These are phyloP conservation scores for Pelodytes ibericus DNA, from an alignment of 2,797 vertebrate species.

Conservation along the genomic window DNA sequence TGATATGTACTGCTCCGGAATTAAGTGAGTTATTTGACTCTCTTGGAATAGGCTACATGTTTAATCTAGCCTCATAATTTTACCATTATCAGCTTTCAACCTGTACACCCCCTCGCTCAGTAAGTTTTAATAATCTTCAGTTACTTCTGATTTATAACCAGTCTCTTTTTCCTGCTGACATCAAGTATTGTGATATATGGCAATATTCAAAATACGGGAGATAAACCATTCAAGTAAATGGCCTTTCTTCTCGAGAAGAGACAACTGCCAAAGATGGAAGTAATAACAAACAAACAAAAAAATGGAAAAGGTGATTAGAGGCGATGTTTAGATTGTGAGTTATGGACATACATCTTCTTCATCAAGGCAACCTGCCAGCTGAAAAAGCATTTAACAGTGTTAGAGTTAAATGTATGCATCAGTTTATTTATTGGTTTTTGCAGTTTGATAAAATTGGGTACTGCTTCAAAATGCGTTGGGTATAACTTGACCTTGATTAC, in stretches of 20 bases:
- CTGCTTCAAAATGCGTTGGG: too few relatives aligned
- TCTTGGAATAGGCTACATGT: constrained; percentile 23
- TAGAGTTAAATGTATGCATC: too few relatives aligned
- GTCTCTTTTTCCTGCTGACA: constrained; percentile 18
- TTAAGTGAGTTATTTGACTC: constrained; percentile 32
- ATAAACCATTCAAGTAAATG: constrained; percentile 43
- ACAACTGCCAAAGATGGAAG: constrained; percentile 8
- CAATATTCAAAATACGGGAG: constrained; percentile 43
- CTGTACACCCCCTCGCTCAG: constrained; percentile 9
- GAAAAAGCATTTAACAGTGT: too few relatives aligned
- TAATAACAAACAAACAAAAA: background rate
- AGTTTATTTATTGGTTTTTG: too few relatives aligned
- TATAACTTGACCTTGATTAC: too few relatives aligned
- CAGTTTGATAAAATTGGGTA: too few relatives aligned
- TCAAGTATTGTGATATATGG: constrained; percentile 41
- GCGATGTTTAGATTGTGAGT: constrained; percentile 2
- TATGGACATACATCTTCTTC: constrained; percentile 14
- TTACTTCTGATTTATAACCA: constrained; percentile 26
- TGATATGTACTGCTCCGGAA: constrained; percentile 3
- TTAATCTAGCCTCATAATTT: constrained; percentile 32
- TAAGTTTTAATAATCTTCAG: constrained; percentile 33
- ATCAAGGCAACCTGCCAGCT: too few relatives aligned
- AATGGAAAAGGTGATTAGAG: background rate
- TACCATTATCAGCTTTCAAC: constrained; percentile 14
- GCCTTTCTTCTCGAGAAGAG: constrained; percentile 8